Conservation (phyloP, 2,888 invertebrate genomes). For the Xanthorhoe designata region DNA sequence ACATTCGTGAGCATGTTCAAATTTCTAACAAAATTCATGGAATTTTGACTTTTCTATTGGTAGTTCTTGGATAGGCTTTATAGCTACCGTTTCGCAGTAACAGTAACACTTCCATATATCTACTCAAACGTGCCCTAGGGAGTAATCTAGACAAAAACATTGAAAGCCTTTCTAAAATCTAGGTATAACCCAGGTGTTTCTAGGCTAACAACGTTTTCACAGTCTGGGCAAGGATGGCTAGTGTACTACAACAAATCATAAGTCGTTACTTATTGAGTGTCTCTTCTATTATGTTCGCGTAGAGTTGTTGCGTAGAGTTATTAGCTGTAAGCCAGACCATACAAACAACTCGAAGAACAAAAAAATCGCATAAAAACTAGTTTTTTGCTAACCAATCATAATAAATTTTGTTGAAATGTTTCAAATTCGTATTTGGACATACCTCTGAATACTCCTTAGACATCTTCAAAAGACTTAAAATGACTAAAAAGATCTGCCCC, state of each 20-base stretch:
- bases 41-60: neutral
- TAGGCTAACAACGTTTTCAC: constrained; percentile 29
- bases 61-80: neutral
- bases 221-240: constrained; percentile 10
- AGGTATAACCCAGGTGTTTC: constrained; percentile 37
- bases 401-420: too few species aligned
- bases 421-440: too few species aligned
- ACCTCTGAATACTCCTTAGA: too few species aligned
- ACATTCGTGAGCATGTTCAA: neutral
- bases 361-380: too few species aligned
- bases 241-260: neutral
- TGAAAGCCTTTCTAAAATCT: constrained; percentile 44
- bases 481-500: too few species aligned
- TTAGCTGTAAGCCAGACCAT: too few species aligned
- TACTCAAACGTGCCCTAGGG: constrained; percentile 40
- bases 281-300: too few species aligned
- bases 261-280: too few species aligned
- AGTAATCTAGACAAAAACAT: constrained; percentile 43
- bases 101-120: constrained; percentile 31
- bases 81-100: constrained; percentile 20
- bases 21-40: neutral
- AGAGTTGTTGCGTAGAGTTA: too few species aligned
- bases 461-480: too few species aligned
- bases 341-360: too few species aligned
- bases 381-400: too few species aligned